A percentile compares a stretch with the other conserved stretches of the same genome.
These are phyloP conservation scores for Glaucomys volans DNA, from an alignment of 2,113 vertebrate species.

Conservation along the genomic window DNA sequence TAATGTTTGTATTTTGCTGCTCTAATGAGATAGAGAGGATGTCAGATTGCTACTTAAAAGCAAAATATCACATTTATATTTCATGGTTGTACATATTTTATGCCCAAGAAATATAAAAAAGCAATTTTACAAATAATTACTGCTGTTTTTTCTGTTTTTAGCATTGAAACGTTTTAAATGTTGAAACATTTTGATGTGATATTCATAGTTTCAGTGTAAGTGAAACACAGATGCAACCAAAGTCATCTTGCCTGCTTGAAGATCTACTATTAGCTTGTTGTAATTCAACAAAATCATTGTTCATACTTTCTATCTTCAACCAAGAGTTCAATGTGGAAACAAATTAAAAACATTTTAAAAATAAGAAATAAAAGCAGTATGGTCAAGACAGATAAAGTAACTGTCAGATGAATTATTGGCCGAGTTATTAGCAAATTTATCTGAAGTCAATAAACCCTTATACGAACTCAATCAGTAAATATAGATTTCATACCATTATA, in stretches of 20 bases:
- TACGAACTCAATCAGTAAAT: neutral
- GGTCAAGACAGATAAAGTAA: neutral
- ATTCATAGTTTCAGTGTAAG: neutral
- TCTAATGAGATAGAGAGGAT: neutral
- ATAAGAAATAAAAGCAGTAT: neutral
- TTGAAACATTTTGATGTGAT: neutral
- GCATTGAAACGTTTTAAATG: neutral
- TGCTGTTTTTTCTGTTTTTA: neutral
- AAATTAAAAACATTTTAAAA: neutral
- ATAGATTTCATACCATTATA: neutral
- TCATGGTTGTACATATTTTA: neutral
- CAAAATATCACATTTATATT: neutral
- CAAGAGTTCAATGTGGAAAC: neutral
- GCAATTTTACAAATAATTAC: neutral
- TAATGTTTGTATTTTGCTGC: conserved; percentile 21
- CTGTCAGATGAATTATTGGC: neutral
- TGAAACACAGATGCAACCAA: neutral
- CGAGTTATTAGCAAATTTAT: neutral
- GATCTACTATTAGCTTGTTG: neutral
- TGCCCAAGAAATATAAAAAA: neutral
- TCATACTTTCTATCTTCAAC: neutral
- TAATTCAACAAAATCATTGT: neutral
- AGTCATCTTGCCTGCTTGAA: neutral
- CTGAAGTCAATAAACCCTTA: neutral
- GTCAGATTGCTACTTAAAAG: neutral